Evolutionary conservation across 2,113 vertebrate genomes (phyloP), one percentile per base, ranked within the genome.

Genomic region (Holacanthus passer): DNA sequence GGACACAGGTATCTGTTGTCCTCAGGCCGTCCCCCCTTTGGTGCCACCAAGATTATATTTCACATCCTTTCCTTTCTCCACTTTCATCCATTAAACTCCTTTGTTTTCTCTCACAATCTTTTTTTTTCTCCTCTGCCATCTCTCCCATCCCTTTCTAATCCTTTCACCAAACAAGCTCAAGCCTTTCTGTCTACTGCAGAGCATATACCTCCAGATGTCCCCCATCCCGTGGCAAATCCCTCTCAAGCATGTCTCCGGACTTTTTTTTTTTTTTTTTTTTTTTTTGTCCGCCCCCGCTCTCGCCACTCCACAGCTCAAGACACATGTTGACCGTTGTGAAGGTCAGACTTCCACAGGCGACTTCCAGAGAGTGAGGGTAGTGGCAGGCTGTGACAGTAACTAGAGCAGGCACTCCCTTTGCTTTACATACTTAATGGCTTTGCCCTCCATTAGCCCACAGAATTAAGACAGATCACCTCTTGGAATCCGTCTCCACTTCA

Each of bases 381-480:
- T 69, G 74, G 87, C 83, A 82, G 74, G 73, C 79, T 74, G 72
- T 76, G 73, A 90, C 87, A 89, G 74, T 90, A 91, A 93, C 85
- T 85, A 62, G 86, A 93, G 70, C 70, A 55, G 84, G 77, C 93
- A 91, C 70, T 87, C 59, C n/a, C 72, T 87, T 56, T 87, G 84
- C 85, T 90, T 91, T 87, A 92, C 85, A 89, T 90, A 82, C 83
- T 80, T 93, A 92, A 94, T 95, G 78, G 74, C 79, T 93, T 90
- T 94, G 91, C 88, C 93, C 93, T 92, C 90, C 89, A 93, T 95
- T 91, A 94, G 86, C 91, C 85, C 71, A 63, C 48, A 64, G 81
- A 92, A 95, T 94, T 91, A 92, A 93, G 92, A 94, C 90, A 86
- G 91, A 94, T 94, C 89, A 93, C 91, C 91, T 89, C 84, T 75